Evolutionary conservation across 2,113 vertebrate genomes (phyloP), one percentile per base, ranked within the genome.

Genomic region (Gobiocypris rarus): DNA sequence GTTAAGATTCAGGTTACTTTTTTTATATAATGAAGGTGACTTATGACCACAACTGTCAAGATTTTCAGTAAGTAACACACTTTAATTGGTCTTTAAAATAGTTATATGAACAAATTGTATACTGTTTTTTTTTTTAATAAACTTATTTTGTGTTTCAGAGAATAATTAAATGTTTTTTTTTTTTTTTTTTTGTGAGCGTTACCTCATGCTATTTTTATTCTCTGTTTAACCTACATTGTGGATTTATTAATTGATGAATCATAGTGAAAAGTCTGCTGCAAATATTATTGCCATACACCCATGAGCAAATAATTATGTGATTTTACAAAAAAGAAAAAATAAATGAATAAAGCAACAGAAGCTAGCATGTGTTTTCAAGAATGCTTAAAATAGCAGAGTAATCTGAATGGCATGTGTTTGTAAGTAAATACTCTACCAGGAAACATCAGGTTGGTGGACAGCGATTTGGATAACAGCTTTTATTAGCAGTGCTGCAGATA

Each of bases 261-360:
- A 26, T 28, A 31, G 19, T 10, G 34, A 22, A 31, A 17, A 26
- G 26, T 54, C 45, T 24, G 34, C 54, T 59, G 22, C 54, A 59
- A 41, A 14, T 24, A 61, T 26, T 43, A 17, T 43, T 77, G 14
- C 19, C 9, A 31, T 34, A 45, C 22, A 43, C 38, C n/a, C 38
- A 26, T 28, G 56, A 61, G 75, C 56, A 43, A 43, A 61, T 43
- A 77, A 77, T 77, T 58, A 77, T 58, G 54, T 2, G 48, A 75
- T 54, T 75, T 54, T 19, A 19, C 17, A 50, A 75, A 19, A 5
- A 28, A 34, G 22, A 9, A 75, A 31, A 9, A 75, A 58, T 0
- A 34, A 34, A 58, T 24, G 2, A 26, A 26, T 61, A 43, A 41
- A 59, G 3, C 54, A 77, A 77, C 52, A 43, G 22, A 77, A 76